Evolutionary conservation across 2,888 invertebrate genomes (phyloP), one percentile per base, ranked within the genome.

Genomic region (Incurvaria masculella): DNA sequence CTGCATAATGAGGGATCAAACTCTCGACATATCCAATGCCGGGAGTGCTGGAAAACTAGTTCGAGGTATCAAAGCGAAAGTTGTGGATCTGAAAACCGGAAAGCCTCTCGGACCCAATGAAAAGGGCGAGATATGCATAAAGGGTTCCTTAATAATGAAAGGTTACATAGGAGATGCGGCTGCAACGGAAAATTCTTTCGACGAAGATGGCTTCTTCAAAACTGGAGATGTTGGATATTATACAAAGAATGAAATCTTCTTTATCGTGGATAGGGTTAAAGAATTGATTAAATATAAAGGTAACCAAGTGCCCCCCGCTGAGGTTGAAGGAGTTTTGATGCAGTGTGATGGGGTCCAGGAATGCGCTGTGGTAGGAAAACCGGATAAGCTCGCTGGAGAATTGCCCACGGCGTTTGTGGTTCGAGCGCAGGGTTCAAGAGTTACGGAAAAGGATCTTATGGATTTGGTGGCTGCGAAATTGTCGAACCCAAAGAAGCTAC

Each of bases 281-380:
- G 90, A 91, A 59, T 75, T 92, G 11, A 91, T 91, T 53, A 92
- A 92, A 63, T 89, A 88, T 59, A 90, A 91, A 65, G 89, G 84
- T 44, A 84, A 80, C 58, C 85, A 88, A 80, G 84, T 82, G 10
- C 84, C 89, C 1, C 90, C 90, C n/a, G 88, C 90, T 1, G 91
- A 91, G 67, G 67, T 91, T 27, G 91, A 91, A 68, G 82, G 81
- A 18, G 57, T 90, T 42, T 64, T 91, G 14, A 64, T 88, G 20
- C 79, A 80, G 4, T 81, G 87, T 67, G 80, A 83, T 1, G 76
- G 76, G 46, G 79, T 91, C 21, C 70, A 76, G 52, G 89, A 91
- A 60, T 85, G 80, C 3, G 89, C 85, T 10, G 90, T 91, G 4
- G 74, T 89, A 57, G 90, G 89, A 3, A 61, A 83, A 40, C 83